Percentiles rank a stretch among this genome's conserved stretches.
Evolutionary conservation across 2,113 vertebrate genomes (phyloP).

Genomic region (Chlamydotis undulata): DNA sequence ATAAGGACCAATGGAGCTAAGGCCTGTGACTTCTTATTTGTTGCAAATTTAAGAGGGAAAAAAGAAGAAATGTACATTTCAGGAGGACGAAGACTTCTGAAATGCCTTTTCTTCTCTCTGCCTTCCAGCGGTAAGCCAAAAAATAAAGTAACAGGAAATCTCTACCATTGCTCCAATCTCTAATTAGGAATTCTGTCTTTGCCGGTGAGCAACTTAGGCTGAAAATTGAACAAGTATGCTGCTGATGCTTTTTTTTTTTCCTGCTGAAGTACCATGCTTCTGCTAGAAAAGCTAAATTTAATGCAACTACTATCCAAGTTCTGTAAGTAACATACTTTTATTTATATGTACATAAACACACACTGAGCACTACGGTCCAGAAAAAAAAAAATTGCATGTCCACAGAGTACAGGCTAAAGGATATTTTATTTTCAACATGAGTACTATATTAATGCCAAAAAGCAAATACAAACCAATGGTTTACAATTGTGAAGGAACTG

Average conservation of each 20-base stretch:
- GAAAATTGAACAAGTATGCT: neutral
- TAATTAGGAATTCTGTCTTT: constrained; percentile 26
- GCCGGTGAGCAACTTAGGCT: neutral
- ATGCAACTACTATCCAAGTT: neutral
- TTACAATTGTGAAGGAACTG: neutral
- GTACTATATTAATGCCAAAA: neutral
- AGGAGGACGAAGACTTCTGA: neutral
- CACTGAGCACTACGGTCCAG: neutral
- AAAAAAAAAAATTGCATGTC: neutral
- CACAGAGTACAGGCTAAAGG: neutral
- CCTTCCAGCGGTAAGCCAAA: neutral
- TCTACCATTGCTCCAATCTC: neutral
- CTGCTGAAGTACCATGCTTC: neutral
- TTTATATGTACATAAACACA: neutral
- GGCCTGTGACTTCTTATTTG: neutral
- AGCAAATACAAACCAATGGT: neutral
- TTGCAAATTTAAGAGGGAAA: neutral
- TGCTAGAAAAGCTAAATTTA: neutral
- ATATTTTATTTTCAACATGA: neutral
- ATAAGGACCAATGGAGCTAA: neutral
- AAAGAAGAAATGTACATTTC: neutral
- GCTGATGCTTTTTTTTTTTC: neutral
- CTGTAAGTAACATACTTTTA: neutral
- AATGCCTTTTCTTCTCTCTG: neutral
- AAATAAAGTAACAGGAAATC: neutral